These are phyloP conservation scores for Tetramorium bicarinatum DNA, from an alignment of 2,888 invertebrate genomes.

Conservation along the genomic window DNA sequence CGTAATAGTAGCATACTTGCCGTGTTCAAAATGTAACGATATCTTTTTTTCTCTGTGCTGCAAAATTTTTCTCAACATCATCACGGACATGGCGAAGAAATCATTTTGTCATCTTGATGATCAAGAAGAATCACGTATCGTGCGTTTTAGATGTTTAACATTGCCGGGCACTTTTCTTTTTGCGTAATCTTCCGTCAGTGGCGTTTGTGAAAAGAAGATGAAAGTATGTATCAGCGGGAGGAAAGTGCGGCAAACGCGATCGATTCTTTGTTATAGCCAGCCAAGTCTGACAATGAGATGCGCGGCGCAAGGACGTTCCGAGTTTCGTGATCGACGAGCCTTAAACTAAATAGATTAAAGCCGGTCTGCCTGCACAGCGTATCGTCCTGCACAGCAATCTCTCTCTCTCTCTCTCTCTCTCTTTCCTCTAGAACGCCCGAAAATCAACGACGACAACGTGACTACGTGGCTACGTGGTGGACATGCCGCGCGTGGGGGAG, in stretches of 20 bases:
- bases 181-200: background rate
- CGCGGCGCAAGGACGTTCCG: constrained; percentile 17
- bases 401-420: constrained; percentile 14
- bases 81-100: no score
- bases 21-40: background rate
- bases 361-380: constrained; percentile 50
- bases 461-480: constrained; percentile 15
- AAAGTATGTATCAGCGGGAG: background rate
- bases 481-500: constrained; percentile 5
- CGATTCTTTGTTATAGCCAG: background rate
- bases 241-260: background rate
- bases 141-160: background rate
- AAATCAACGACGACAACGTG: constrained; percentile 64
- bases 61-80: background rate
- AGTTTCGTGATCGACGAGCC: constrained; percentile 65
- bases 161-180: no score
- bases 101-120: no score
- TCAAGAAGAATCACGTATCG: background rate
- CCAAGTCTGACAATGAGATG: constrained; percentile 23
- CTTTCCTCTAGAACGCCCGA: constrained; percentile 59
- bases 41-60: background rate
- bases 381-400: constrained; percentile 51
- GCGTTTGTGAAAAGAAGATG: background rate
- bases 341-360: constrained; percentile 74
- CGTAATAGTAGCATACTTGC: background rate